Base-by-base conservation (phyloP, 2,797 vertebrate genomes). In the Coregonus ussuriensis region DNA sequence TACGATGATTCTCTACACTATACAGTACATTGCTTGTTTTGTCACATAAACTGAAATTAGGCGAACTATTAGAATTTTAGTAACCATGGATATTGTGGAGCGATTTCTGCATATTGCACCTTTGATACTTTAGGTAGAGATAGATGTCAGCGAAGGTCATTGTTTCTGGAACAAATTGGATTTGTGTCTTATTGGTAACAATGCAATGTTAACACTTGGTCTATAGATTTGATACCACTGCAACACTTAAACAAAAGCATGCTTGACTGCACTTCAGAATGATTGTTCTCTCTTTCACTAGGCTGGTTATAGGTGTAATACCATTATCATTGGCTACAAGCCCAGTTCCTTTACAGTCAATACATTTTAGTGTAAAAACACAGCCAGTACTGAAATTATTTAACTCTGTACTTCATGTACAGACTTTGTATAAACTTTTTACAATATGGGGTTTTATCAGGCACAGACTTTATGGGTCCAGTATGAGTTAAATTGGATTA, bases 281-380 rank as follows among this genome's bases (percentile, higher is more conserved):
- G 66, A 68, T 15, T 71, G 31, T 18, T 68, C 51, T 78, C 31
- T 13, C n/a, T 77, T 65, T 52, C 69, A 54, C 16, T 71, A 65
- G 5, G 53, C 54, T 59, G 73, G 74, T 81, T 74, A 33, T 68
- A 68, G 6, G 6, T 35, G 51, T 81, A 77, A 85, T 84, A 78
- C 63, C 75, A 77, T 82, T 75, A 82, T 14, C 1, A 59, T 33
- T 88, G 87, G 83, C 79, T 0, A 59, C 25, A 56, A 41, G 76
- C 87, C 73, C 54, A 31, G 81, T 11, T 62, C 72, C 79, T 86
- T 87, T 79, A 84, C 68, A 80, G 75, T 74, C 72, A 83, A 81
- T 11, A 68, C 35, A 47, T 56, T 79, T 81, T 75, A 84, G 13
- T 35, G 31, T 31, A 81, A 74, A 65, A 0, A 16, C 74, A 29